Base-by-base conservation (phyloP, 2,113 vertebrate species). In the Oxyruncus cristatus region DNA sequence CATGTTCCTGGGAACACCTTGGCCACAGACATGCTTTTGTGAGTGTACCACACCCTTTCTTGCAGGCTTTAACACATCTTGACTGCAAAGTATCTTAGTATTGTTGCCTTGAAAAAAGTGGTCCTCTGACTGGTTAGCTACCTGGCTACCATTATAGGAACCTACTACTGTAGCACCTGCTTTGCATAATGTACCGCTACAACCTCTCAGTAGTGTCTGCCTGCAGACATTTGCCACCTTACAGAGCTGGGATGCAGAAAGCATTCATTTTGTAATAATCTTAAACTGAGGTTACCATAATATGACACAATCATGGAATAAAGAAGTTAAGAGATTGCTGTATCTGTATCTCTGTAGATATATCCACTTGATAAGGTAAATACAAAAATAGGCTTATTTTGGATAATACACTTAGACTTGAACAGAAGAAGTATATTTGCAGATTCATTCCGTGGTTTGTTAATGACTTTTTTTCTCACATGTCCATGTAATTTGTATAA, bases 101-200 rank as follows among this genome's bases (percentile, higher is more conserved):
- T 19, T 61, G 58, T 41, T 52, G 35, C 20, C 56, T 62, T 77
- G 59, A 86, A 59, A 86, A 76, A 71, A 92, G 72, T 92, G 82
- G 72, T 90, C 74, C 59, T 65, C 37, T 0, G 0, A 66, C 28
- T 39, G 32, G 23, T 76, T 58, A 67, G 80, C 84, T 6, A 5
- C 70, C 63, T 47, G 88, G 74, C 44, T 72, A 14, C 66, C 44
- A 37, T 32, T 44, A 15, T 2, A 88, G 46, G 83, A 77, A 74
- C n/a, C 28, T 61, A 17, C 55, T 19, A 10, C 11, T 37, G 21
- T 33, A 59, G 0, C 0, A 16, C n/a, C 41, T 0, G 0, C 56
- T 91, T 65, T 73, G 63, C 47, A 63, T 56, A 42, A 68, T 7
- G 32, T 18, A 22, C 16, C 2, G 3, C 68, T 85, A 56, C 74